Base-by-base conservation (phyloP, 2,888 invertebrate species). In the Aphodius granarius region DNA sequence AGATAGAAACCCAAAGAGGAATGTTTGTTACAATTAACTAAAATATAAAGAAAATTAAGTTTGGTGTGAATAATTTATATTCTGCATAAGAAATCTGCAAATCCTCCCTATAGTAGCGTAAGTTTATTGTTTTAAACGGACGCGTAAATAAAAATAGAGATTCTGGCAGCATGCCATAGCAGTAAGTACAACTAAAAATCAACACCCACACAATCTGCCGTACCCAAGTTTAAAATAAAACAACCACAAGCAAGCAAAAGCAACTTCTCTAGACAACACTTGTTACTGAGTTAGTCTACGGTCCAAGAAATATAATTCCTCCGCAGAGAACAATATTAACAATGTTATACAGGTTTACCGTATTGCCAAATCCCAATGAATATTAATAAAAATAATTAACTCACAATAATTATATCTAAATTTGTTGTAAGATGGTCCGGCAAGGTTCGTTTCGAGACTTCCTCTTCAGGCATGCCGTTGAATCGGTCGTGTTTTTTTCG, bases 381-480 rank as follows among this genome's bases (percentile, higher is more conserved):
- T 21, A 71, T 71, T 23, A 43, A 4, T n/a, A 43, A 6, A 6
- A 23, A 16, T 6, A n/a, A 73, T 65, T 13, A 23, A 95, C 97
- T 95, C 93, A 98, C 98, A 91, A 98, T 97, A 88, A 98, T 94
- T 89, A 98, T 97, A 91, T 99, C 98, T 87, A 98, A 92, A 90
- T 97, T 96, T 88, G 93, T 93, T 23, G 94, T 91, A 80, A 98
- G 91, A 88, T 98, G 97, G 90, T 99, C 98, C 78, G 98, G 98
- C 86, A 99, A 91, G 81, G 95, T 95, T 84, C 97, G 91, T 84
- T 96, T 94, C 77, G 95, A 93, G 70, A 98, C 97, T 89, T 98
- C 98, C 87, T 97, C 97, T 88, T 98, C 98, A 78, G 96, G 94
- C 95, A 98, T 95, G 78, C 97, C 97, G 90, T 97, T 96, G 89